These are phyloP conservation scores for Schizothorax lantsangensis DNA, from an alignment of 2,797 vertebrate genomes.

Conservation along the genomic window DNA sequence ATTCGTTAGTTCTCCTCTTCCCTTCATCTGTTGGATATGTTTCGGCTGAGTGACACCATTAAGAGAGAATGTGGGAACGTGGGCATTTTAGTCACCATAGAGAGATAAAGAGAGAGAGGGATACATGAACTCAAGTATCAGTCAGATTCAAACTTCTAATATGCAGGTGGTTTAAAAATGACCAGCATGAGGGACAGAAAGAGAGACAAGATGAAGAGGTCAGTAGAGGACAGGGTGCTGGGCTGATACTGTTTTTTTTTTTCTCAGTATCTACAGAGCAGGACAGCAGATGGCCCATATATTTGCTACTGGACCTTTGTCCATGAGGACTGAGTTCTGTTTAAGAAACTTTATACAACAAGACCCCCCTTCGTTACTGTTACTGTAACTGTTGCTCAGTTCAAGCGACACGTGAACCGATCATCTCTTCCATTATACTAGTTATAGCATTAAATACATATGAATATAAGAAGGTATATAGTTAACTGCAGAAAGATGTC, in stretches of 20 bases:
- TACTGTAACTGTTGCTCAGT: too few relatives aligned
- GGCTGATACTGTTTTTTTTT: background rate
- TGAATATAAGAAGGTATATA: too few relatives aligned
- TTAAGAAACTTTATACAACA: background rate
- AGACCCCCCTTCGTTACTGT: too few relatives aligned
- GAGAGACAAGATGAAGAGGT: background rate
- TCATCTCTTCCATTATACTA: too few relatives aligned
- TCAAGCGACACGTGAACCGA: too few relatives aligned
- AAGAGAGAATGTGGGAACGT: conserved; percentile 2
- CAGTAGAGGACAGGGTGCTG: background rate
- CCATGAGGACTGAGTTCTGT: background rate
- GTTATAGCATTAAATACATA: too few relatives aligned
- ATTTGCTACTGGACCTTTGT: background rate
- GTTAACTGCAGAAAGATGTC: too few relatives aligned
- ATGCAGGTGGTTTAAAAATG: background rate
- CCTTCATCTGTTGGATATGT: conserved; percentile 13
- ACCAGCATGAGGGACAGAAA: background rate
- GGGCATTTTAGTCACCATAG: background rate
- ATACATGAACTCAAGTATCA: background rate
- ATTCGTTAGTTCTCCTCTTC: background rate
- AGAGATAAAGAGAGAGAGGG: background rate
- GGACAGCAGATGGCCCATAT: background rate
- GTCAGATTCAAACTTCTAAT: background rate
- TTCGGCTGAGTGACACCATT: conserved; percentile 23
- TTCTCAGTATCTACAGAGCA: background rate